phyloP scores from a whole-genome alignment of 2,888 invertebrate species.

The Apotomis turbidana region DNA sequence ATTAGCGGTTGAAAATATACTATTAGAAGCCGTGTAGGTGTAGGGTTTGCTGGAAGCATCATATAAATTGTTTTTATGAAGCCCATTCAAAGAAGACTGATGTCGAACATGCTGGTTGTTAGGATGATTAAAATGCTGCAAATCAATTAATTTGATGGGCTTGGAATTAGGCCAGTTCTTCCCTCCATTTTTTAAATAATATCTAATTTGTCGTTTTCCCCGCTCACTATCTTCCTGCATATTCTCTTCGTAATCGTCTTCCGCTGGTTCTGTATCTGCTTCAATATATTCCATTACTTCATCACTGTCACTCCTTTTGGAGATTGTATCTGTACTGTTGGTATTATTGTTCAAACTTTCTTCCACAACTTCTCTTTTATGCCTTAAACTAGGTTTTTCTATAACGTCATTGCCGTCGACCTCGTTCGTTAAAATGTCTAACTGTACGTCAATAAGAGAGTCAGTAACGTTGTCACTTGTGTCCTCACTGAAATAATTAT shows the following conservation, averaged over 20 bases:
- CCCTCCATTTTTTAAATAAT: conserved; percentile 65
- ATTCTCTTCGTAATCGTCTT: conserved; percentile 53
- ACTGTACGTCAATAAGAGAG: conserved; percentile 70
- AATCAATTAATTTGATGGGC: conserved; percentile 62
- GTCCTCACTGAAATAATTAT: conserved; percentile 75
- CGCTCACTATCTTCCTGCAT: conserved; percentile 69
- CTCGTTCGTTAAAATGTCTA: conserved; percentile 72
- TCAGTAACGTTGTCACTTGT: conserved; percentile 70
- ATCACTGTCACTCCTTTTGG: conserved; percentile 65
- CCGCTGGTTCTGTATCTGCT: conserved; percentile 51
- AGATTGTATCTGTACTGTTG: conserved; percentile 52
- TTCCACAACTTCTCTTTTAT: conserved; percentile 63
- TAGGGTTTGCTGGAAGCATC: conserved; percentile 58
- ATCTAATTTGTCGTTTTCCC: conserved; percentile 77
- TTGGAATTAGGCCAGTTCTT: conserved; percentile 69
- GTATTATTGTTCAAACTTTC: conserved; percentile 50
- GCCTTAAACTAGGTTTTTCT: conserved; percentile 59
- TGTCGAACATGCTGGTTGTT: conserved; percentile 62
- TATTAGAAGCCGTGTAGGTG: conserved; percentile 52
- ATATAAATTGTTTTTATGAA: conserved; percentile 58
- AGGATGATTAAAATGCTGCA: conserved; percentile 60
- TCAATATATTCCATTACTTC: conserved; percentile 71
- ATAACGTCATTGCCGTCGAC: conserved; percentile 60
- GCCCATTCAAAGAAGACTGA: conserved; percentile 55
- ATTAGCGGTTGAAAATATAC: conserved; percentile 61